Evolutionary conservation across 2,113 vertebrate species (phyloP).

Genomic region (Mastomys coucha): DNA sequence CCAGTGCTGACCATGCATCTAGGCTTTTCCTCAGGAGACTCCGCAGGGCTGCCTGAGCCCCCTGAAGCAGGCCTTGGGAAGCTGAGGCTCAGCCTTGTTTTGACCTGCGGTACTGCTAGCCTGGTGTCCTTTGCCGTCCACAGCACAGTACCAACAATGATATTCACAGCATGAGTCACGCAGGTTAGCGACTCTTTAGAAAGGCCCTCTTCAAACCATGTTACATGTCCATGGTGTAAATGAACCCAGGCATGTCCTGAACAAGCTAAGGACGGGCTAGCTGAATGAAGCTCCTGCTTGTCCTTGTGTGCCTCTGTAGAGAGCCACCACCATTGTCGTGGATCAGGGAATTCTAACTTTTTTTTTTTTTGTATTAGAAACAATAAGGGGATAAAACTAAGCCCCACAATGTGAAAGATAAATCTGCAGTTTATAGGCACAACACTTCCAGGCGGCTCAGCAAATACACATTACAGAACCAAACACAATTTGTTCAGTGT

Average conservation of each 20-base stretch:
- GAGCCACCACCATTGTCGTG: not conserved
- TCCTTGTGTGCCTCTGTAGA: not conserved
- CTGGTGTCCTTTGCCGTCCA: not conserved
- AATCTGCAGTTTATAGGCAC: not conserved
- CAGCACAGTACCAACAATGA: not conserved
- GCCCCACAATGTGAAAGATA: not conserved
- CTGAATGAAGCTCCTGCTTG: not conserved
- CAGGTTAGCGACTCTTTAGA: not conserved
- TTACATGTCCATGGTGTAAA: not conserved
- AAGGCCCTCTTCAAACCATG: not conserved
- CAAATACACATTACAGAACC: not conserved
- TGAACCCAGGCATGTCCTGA: not conserved
- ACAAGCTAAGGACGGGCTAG: not conserved
- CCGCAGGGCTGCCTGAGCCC: accelerated
- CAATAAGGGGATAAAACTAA: not conserved
- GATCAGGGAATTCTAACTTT: not conserved
- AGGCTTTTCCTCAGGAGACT: not conserved
- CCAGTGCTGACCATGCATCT: not conserved
- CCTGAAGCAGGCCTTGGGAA: accelerated
- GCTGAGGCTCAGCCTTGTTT: not conserved
- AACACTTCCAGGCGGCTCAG: not conserved
- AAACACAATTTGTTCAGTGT: not conserved
- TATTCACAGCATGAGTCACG: not conserved
- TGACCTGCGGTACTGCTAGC: not conserved
- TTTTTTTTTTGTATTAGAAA: not conserved